Base-by-base conservation (phyloP, 2,797 vertebrate genomes). In the Myotis findleyi region DNA sequence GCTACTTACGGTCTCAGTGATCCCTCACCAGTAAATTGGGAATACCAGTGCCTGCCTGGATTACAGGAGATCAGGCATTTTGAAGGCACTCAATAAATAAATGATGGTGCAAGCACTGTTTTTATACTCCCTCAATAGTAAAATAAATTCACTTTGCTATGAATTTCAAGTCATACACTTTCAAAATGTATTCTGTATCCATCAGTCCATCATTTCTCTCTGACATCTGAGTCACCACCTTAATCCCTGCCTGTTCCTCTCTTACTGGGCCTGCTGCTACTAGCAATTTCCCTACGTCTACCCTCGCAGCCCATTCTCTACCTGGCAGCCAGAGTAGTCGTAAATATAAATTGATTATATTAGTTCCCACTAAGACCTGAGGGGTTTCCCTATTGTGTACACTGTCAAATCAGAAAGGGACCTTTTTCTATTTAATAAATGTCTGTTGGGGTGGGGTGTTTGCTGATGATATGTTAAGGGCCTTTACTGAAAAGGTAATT, bases 11-110 rank as follows among this genome's bases (percentile, higher is more conserved):
- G 66, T 79, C 83, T 91, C 57, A 73, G 3, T 17, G 55, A 55
- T 64, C 53, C 47, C 27, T 23, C 53, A 44, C 68, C 47, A 91
- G 16, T 82, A 47, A 75, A 33, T 38, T 44, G 27, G 57, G 36
- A 71, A 23, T 73, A 76, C 36, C 66, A 79, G 49, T 62, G 27
- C 76, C 59, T 88, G 51, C 59, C 62, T 77, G 47, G 53, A 49
- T 90, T 51, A 25, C 6, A 57, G 27, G 75, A 62, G 49, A 53
- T 53, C 5, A 38, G 12, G 47, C 44, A 30, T 79, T 75, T 79
- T 55, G 64, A 93, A 95, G 73, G 49, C 18, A 36, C 36, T 21
- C 53, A n/a, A 17, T 93, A 82, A 86, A 30, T 93, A 82, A 89
- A 20, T 80, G 17, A 14, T 79, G 57, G 44, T 49, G 36, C 38